A percentile compares a stretch with the other conserved stretches of the same genome.
These are phyloP conservation scores for Chloroclystis v-ata DNA, from an alignment of 2,888 invertebrate species.

Conservation along the genomic window DNA sequence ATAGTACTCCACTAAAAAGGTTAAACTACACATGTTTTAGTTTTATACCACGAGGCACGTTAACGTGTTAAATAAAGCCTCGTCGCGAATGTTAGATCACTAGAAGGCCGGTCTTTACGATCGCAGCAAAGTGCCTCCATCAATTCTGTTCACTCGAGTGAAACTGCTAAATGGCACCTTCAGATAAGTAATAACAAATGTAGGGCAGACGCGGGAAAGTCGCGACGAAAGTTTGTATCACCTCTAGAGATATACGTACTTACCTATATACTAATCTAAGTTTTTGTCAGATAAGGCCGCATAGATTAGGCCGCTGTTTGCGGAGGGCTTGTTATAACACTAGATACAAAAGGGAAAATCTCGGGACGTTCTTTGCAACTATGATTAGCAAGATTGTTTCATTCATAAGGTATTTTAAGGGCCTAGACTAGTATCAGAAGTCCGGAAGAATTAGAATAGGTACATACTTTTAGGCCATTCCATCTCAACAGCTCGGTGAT, in stretches of 20 bases:
- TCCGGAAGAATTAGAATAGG: no score
- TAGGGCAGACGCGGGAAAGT: constrained; percentile 7
- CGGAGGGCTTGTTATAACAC: no score
- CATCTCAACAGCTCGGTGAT: no score
- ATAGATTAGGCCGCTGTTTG: no score
- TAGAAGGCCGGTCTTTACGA: constrained; percentile 35
- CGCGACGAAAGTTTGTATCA: background rate
- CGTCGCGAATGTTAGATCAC: constrained; percentile 32
- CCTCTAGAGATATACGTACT: background rate
- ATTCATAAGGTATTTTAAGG: no score
- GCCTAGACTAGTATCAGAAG: no score
- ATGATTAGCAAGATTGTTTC: no score
- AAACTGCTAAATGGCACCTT: constrained; percentile 25
- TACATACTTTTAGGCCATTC: no score
- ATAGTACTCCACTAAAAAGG: background rate
- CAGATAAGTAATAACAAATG: constrained; percentile 23
- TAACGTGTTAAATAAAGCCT: constrained; percentile 23
- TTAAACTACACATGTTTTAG: background rate
- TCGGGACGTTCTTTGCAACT: no score
- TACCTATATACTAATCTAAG: no score
- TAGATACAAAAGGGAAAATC: no score
- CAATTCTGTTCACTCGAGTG: constrained; percentile 28
- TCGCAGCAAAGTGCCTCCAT: constrained; percentile 33
- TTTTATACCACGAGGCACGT: constrained; percentile 9
- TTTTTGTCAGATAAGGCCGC: no score